Base-by-base conservation (phyloP, 2,888 invertebrate species). In the Aleiodes testaceus region DNA sequence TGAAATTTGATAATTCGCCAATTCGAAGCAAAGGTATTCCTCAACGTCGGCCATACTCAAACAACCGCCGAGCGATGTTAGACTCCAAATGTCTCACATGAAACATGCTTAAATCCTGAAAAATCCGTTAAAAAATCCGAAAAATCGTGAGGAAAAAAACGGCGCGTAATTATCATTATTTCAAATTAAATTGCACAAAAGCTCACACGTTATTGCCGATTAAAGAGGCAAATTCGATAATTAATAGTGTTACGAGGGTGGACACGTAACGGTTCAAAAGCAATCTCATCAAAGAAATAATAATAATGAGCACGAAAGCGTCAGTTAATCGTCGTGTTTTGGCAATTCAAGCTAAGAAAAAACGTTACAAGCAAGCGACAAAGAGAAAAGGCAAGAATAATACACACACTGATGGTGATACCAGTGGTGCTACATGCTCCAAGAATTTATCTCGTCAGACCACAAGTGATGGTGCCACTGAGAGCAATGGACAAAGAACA, bases 281-380 rank as follows among this genome's bases (percentile, higher is more conserved):
- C 78, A 81, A 75, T 80, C 36, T 4, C 59, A 36, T 12, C 53
- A 30, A 11, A 55, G 14, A 59, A 36, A 59, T 26, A 59, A 59
- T 59, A 59, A 55, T 59, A 36, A 95, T 95, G 95, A 95, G 94
- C 91, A 92, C 94, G 88, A 95, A 95, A 92, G 94, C 93, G 89
- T 95, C 95, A 90, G 95, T 95, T 89, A 95, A 95, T 90, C 93
- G 95, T 90, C 93, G 95, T 89, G 95, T 96, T 89, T 91, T 95
- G 89, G 95, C 95, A 88, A 95, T 95, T 86, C 95, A 95, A 91
- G 95, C 95, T 85, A 96, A 96, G 91, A 95, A 95, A 90, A 96
- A 95, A 89, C 92, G 95, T 81, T 95, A 95, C 90, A 95, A 95
- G 93, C 92, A 93, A 79, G 93, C 92, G 81, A 72, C 67, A 5